Percentiles rank a stretch among this genome's conserved stretches.
These are phyloP conservation scores for Strongylocentrotus purpuratus DNA, from an alignment of 35 echinoderm and acorn worm genomes.

Conservation along the genomic window DNA sequence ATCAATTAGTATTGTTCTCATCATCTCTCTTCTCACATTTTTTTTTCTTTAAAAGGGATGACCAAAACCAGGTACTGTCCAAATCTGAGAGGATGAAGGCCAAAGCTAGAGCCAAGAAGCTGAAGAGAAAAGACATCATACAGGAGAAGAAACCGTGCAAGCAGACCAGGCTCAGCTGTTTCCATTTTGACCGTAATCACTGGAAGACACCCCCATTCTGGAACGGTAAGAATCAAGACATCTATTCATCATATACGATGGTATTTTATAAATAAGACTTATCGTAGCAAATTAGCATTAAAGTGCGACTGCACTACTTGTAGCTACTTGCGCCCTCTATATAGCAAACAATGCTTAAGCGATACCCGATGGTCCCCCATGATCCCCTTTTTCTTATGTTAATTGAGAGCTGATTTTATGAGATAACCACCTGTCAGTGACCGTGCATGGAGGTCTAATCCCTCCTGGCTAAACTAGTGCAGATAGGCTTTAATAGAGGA, in stretches of 20 bases:
- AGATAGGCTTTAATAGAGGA: too few species aligned
- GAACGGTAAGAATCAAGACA: constrained; percentile 72
- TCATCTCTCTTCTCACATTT: background rate
- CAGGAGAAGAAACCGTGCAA: constrained; percentile 55
- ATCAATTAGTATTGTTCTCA: background rate
- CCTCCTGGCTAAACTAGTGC: too few species aligned
- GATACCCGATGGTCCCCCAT: too few species aligned
- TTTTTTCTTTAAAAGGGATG: constrained; percentile 17
- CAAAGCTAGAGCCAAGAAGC: constrained; percentile 49
- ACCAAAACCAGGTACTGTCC: constrained; percentile 36
- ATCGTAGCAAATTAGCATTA: too few species aligned
- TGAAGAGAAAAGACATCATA: constrained; percentile 53
- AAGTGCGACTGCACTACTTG: too few species aligned
- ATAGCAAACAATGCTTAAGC: too few species aligned
- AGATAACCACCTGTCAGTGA: too few species aligned
- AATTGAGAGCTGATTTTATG: too few species aligned
- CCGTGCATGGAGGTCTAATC: too few species aligned
- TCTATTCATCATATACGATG: background rate
- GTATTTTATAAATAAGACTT: too few species aligned
- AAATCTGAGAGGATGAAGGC: background rate
- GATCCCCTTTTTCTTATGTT: too few species aligned
- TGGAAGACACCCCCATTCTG: constrained; percentile 92
- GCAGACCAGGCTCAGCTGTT: constrained; percentile 75
- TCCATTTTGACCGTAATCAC: constrained; percentile 73
- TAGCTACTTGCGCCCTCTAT: too few species aligned